phyloP scores from a whole-genome alignment of 1,140 invertebrate genomes.

The Berghia stephanieae region DNA sequence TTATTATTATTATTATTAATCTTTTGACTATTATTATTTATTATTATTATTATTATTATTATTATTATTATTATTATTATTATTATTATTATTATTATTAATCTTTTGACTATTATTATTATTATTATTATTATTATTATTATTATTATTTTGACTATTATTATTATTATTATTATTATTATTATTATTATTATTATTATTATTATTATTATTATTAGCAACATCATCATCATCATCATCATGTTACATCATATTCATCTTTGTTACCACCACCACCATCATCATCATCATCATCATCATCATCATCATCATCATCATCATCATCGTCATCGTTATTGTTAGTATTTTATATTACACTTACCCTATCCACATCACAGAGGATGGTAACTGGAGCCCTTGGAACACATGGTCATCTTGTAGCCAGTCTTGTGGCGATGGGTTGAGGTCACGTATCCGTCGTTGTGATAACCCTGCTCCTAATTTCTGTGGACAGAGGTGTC shows the following conservation, averaged over 20 bases:
- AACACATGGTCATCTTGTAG: slow-evolving; percentile 45
- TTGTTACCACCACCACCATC: not conserved
- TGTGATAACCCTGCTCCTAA: slow-evolving; percentile 42
- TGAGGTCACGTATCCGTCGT: slow-evolving; percentile 35
- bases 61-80: not conserved
- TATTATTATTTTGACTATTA: no score
- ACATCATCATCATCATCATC: no score
- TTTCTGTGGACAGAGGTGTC: not conserved
- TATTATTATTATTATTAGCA: not conserved
- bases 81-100: no score
- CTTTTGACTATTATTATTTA: no score
- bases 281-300: not conserved
- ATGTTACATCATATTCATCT: not conserved
- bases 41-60: no score
- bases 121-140: no score
- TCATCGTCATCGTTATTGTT: not conserved
- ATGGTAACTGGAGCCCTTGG: slow-evolving; percentile 51
- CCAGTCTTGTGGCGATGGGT: slow-evolving; percentile 48
- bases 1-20: no score
- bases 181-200: not conserved
- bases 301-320: not conserved
- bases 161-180: not conserved
- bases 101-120: not conserved
- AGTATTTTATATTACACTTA: no score
- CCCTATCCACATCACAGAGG: no score